phyloP scores from a whole-genome alignment of 2,797 vertebrate genomes.

The Arrhamphus sclerolepis region DNA sequence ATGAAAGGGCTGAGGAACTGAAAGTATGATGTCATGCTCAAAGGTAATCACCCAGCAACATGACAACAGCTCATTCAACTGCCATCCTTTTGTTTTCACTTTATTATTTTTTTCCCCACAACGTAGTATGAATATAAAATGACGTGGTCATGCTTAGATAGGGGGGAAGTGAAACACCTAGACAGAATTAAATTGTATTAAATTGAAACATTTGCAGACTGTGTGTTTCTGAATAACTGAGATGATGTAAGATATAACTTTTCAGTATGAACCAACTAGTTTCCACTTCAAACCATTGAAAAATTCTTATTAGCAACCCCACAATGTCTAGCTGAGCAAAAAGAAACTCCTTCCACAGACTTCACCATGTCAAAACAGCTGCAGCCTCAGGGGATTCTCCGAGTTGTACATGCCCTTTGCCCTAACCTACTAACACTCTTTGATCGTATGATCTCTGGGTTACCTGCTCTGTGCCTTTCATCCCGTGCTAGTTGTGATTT shows the following conservation, averaged over 20 bases:
- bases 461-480: slow-evolving; percentile 28
- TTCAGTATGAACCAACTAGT: too few relatives aligned
- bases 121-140: not conserved
- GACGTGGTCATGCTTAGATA: not conserved
- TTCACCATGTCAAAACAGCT: slow-evolving; percentile 24
- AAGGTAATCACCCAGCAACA: not conserved
- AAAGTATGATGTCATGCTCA: slow-evolving; percentile 19
- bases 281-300: too few relatives aligned
- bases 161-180: not conserved
- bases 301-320: slow-evolving; percentile 8
- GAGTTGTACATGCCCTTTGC: slow-evolving; percentile 36
- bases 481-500: slow-evolving; percentile 7
- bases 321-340: slow-evolving; percentile 25
- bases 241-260: too few relatives aligned
- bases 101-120: not conserved
- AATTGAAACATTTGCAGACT: not conserved
- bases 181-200: not conserved
- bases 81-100: not conserved
- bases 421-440: slow-evolving; percentile 26
- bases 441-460: slow-evolving; percentile 38
- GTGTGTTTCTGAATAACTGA: not conserved
- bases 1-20: slow-evolving; percentile 2
- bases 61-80: slow-evolving; percentile 2
- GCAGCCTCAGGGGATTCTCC: slow-evolving; percentile 25
- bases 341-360: not conserved